Conservation (phyloP, 2,797 vertebrate genomes). For the Sebastes iracundus region DNA sequence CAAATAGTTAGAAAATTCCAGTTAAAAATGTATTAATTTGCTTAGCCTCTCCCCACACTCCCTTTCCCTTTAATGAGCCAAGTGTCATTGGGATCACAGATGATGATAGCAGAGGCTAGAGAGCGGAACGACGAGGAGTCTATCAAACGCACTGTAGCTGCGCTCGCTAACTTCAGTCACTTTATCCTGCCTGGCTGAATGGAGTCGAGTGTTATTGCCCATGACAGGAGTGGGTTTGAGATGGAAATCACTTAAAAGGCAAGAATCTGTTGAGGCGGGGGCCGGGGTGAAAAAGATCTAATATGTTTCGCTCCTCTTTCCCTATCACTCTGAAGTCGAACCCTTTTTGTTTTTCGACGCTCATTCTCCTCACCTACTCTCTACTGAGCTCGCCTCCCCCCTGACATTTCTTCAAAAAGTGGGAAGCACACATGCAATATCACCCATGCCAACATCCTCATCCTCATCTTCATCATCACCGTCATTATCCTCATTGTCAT, state of each 20-base stretch:
- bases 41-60: slow-evolving; percentile 14
- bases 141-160: slow-evolving; percentile 48
- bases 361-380: slow-evolving; percentile 44
- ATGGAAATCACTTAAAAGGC: slow-evolving; percentile 73
- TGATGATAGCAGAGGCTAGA: slow-evolving; percentile 43
- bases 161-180: slow-evolving; percentile 41
- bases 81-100: slow-evolving; percentile 52
- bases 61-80: slow-evolving; percentile 51
- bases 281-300: slow-evolving; percentile 59
- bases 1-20: not conserved
- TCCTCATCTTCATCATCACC: slow-evolving; percentile 29
- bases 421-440: slow-evolving; percentile 7
- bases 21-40: slow-evolving; percentile 41
- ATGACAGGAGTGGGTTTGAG: slow-evolving; percentile 68
- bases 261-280: slow-evolving; percentile 58
- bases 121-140: slow-evolving; percentile 50
- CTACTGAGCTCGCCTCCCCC: slow-evolving; percentile 42
- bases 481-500: slow-evolving; percentile 55
- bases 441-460: slow-evolving; percentile 18
- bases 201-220: slow-evolving; percentile 64
- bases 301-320: slow-evolving; percentile 44
- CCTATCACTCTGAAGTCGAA: slow-evolving; percentile 54
- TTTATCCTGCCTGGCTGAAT: slow-evolving; percentile 57
- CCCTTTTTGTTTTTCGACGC: slow-evolving; percentile 35
- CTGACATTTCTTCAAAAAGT: slow-evolving; percentile 44